phyloP scores from a whole-genome alignment of 2,888 invertebrate species.

The Eulithis prunata region DNA sequence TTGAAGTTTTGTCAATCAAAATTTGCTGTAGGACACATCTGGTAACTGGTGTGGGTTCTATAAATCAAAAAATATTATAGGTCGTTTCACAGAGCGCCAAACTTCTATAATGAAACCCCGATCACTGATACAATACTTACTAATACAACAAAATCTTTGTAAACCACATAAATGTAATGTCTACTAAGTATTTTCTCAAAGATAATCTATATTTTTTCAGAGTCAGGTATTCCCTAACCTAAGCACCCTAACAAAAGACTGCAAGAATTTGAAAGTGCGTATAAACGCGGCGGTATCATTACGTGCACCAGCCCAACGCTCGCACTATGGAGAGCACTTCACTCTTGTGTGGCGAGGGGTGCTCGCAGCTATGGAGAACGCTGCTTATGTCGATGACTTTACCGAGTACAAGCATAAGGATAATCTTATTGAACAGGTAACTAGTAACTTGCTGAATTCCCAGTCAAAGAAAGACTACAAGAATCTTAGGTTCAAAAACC shows the following conservation, averaged over 20 bases:
- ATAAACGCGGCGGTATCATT: slow-evolving; percentile 93
- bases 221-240: slow-evolving; percentile 86
- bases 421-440: slow-evolving; percentile 92
- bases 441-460: slow-evolving; percentile 62
- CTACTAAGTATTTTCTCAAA: too few species aligned
- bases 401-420: slow-evolving; percentile 94
- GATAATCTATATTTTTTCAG: slow-evolving; percentile 61
- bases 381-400: slow-evolving; percentile 91
- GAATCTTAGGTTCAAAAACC: too few species aligned
- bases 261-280: slow-evolving; percentile 94
- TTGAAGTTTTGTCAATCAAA: too few species aligned
- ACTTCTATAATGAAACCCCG: too few species aligned
- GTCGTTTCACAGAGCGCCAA: too few species aligned
- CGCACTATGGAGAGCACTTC: slow-evolving; percentile 86
- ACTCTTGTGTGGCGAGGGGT: slow-evolving; percentile 88
- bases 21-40: too few species aligned
- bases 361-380: slow-evolving; percentile 89
- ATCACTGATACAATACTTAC: too few species aligned
- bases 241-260: slow-evolving; percentile 87
- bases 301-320: slow-evolving; percentile 84
- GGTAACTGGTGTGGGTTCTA: too few species aligned
- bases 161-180: too few species aligned
- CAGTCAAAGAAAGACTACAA: too few species aligned
- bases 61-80: too few species aligned
- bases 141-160: too few species aligned